Base-by-base conservation (phyloP, 2,797 vertebrate genomes). In the Spondyliosoma cantharus region DNA sequence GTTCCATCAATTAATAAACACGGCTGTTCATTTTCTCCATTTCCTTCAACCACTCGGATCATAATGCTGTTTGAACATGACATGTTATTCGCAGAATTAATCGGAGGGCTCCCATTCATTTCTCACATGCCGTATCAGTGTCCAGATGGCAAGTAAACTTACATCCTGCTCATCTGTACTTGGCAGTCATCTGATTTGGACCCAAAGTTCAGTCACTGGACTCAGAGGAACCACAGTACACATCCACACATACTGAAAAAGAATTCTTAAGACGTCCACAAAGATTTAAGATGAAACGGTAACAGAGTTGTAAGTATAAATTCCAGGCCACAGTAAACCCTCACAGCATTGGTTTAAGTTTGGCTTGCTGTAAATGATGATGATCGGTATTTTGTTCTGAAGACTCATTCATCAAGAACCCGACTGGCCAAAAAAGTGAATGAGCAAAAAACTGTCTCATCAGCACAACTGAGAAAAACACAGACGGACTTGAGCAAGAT, bases 61-160 rank as follows among this genome's bases (percentile, higher is more conserved):
- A 66, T 7, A 63, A 60, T 20, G 20, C 49, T 43, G 68, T 69
- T 60, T 76, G 64, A 70, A 77, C 60, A 54, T 5, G n/a, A 68
- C 67, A 62, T 29, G 59, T 29, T 24, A 43, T 42, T 60, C 48
- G 32, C 3, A 70, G 57, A 54, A 54, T n/a, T 7, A 57, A 48
- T 73, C 22, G 37, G 12, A 22, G n/a, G 3, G 56, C 62, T 29
- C 7, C 3, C n/a, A 17, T 16, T 75, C 17, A 53, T 37, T 50
- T 53, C 66, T 48, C 25, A 42, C 43, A 29, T 14, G 16, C 29
- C 32, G 60, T 13, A 76, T 72, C 46, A 15, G 3, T 3, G 8
- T 71, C 57, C 74, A 70, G 62, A 54, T 71, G 61, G 57, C 67
- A 64, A 49, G 7, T 67, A 22, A 59, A 85, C 56, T 16, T 42